A percentile compares a stretch with the other conserved stretches of the same genome.
phyloP scores from a whole-genome alignment of 2,797 vertebrate species.

The Cichlasoma orientale region DNA sequence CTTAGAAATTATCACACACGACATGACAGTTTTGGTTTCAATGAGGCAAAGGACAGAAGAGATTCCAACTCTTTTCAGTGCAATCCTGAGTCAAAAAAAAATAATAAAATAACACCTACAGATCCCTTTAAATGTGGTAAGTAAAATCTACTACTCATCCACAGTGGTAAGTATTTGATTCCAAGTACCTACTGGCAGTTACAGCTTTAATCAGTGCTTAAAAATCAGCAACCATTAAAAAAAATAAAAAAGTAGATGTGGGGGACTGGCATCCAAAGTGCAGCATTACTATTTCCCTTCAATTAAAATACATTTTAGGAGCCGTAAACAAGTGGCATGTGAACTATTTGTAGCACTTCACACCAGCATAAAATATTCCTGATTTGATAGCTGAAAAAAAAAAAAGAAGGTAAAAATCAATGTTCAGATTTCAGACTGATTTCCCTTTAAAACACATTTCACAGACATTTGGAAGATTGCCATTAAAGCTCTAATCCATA shows the following conservation, averaged over 20 bases:
- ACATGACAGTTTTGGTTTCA: slow-evolving; percentile 6
- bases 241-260: neutral
- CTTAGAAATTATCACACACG: neutral
- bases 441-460: neutral
- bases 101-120: neutral
- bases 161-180: neutral
- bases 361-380: neutral
- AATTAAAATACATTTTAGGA: neutral
- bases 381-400: neutral
- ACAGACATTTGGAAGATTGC: neutral
- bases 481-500: neutral
- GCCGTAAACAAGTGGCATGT: neutral
- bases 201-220: slow-evolving; percentile 2
- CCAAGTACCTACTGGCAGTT: slow-evolving; percentile 15
- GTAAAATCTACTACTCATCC: neutral
- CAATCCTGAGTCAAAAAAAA: slow-evolving; percentile 62
- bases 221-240: neutral
- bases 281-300: neutral
- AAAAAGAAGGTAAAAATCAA: neutral
- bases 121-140: slow-evolving; percentile 33
- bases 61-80: slow-evolving; percentile 1
- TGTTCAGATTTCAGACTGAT: neutral
- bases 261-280: neutral
- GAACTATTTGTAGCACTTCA: neutral
- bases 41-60: slow-evolving; percentile 2